Evolutionary conservation across 2,888 invertebrate species (phyloP).

Genomic region (Dichetophora obliterata): DNA sequence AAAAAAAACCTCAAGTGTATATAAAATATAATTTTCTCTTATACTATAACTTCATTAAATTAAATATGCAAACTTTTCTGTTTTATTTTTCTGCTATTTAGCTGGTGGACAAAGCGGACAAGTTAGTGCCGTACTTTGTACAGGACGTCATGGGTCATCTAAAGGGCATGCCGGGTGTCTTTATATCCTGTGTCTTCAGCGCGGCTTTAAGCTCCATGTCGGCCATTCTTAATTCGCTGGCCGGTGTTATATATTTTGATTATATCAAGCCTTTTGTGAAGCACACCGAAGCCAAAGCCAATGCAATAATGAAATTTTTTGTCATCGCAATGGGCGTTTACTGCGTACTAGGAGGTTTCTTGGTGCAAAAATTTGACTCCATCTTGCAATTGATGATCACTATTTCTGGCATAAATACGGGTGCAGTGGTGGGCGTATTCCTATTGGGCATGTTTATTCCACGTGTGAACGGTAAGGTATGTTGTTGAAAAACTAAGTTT

Average conservation of each 20-base stretch:
- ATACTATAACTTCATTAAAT: no score
- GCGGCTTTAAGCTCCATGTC: constrained; percentile 75
- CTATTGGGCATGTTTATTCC: constrained; percentile 79
- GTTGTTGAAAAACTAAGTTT: no score
- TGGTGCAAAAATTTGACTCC: constrained; percentile 70
- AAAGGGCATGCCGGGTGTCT: constrained; percentile 74
- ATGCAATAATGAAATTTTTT: constrained; percentile 70
- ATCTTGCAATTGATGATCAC: constrained; percentile 71
- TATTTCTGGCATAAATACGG: constrained; percentile 71
- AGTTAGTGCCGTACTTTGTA: constrained; percentile 74
- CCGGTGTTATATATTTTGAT: constrained; percentile 74
- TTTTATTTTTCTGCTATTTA: constrained; percentile 32
- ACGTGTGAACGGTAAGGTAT: constrained; percentile 71
- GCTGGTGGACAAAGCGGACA: constrained; percentile 68
- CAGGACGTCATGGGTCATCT: constrained; percentile 72
- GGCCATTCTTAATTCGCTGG: constrained; percentile 72
- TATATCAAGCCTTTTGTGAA: constrained; percentile 70
- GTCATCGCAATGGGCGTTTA: constrained; percentile 72
- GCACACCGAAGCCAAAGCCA: constrained; percentile 70
- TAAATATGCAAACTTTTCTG: no score
- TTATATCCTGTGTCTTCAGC: constrained; percentile 75
- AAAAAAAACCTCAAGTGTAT: no score
- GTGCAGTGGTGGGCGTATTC: constrained; percentile 78
- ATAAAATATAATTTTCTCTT: no score
- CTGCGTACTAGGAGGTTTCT: constrained; percentile 73